These are phyloP conservation scores for Babylonia areolata DNA, from an alignment of 1,140 invertebrate genomes.

Conservation along the genomic window DNA sequence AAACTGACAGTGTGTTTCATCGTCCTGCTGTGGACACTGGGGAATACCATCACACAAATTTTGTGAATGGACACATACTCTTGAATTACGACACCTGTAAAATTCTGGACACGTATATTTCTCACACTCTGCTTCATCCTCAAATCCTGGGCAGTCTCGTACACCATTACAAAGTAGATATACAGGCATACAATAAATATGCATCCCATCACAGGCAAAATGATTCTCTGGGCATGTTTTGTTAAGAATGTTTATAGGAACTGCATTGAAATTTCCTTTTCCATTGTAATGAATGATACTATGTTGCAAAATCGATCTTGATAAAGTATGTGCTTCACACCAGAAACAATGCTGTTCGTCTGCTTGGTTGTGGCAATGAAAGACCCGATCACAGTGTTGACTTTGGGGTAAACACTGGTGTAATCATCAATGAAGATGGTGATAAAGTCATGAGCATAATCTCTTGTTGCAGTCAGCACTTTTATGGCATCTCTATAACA, in stretches of 20 bases:
- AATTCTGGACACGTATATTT: conserved; percentile 36
- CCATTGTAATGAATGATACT: not conserved
- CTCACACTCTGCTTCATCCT: not conserved
- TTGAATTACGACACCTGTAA: conserved; percentile 22
- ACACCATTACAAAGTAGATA: conserved; percentile 25
- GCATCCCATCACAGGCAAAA: not conserved
- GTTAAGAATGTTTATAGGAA: not conserved
- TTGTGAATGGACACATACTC: conserved; percentile 20
- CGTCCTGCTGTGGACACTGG: conserved; percentile 39
- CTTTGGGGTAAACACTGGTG: not conserved
- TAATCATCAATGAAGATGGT: no score
- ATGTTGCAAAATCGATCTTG: no score
- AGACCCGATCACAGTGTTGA: not conserved
- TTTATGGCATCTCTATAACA: no score
- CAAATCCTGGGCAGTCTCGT: not conserved
- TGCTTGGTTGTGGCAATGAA: not conserved
- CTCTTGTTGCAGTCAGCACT: no score
- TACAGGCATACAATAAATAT: not conserved
- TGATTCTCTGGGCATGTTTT: not conserved
- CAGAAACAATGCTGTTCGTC: not conserved
- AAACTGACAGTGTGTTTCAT: conserved; percentile 38
- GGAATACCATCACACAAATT: conserved; percentile 18
- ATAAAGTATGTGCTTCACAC: not conserved
- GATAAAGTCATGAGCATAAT: no score
- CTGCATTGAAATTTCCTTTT: not conserved